A percentile compares a stretch with the other conserved stretches of the same genome.
phyloP scores from a whole-genome alignment of 2,888 invertebrate genomes.

The Gisinianus flammeolus region DNA sequence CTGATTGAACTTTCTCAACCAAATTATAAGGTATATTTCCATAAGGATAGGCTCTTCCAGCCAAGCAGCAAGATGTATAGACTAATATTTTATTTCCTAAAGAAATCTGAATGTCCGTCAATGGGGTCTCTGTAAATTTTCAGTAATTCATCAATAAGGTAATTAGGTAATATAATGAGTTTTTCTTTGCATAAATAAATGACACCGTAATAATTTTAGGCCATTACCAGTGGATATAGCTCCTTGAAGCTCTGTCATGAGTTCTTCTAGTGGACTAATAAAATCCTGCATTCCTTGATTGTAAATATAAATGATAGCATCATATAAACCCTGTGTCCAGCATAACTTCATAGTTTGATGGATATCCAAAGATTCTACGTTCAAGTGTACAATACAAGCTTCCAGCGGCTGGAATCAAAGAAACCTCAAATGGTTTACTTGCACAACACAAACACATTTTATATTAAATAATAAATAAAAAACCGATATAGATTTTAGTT shows the following conservation, averaged over 20 bases:
- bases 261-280: slow-evolving; percentile 74
- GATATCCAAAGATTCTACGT: slow-evolving; percentile 76
- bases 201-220: neutral
- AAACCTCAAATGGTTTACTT: too few species aligned
- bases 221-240: slow-evolving; percentile 61
- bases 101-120: slow-evolving; percentile 63
- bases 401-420: slow-evolving; percentile 68
- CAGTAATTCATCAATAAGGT: neutral
- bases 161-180: too few species aligned
- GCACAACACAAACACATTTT: too few species aligned
- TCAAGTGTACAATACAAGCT: slow-evolving; percentile 73
- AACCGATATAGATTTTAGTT: neutral
- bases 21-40: slow-evolving; percentile 73
- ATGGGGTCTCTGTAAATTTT: slow-evolving; percentile 56
- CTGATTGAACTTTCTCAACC: slow-evolving; percentile 73
- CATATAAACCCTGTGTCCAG: slow-evolving; percentile 70
- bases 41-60: slow-evolving; percentile 81
- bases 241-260: slow-evolving; percentile 66
- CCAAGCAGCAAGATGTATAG: slow-evolving; percentile 83
- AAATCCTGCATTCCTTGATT: slow-evolving; percentile 79
- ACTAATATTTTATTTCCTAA: slow-evolving; percentile 84
- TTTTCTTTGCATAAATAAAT: neutral
- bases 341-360: slow-evolving; percentile 73
- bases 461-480: too few species aligned
- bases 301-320: slow-evolving; percentile 76